phyloP scores from a whole-genome alignment of 2,797 vertebrate genomes.

The Cephalopachus bancanus region DNA sequence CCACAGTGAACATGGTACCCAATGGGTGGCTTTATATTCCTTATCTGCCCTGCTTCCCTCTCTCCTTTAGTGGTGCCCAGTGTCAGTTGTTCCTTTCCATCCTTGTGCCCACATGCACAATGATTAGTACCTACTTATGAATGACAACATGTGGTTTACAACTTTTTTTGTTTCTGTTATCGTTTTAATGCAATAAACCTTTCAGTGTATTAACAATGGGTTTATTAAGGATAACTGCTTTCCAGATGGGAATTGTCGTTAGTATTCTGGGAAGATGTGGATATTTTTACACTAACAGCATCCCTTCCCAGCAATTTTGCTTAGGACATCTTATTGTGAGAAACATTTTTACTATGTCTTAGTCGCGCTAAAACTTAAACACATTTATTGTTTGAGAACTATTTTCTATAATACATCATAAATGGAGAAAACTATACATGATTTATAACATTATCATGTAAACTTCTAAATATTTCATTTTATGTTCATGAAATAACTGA shows the following conservation, averaged over 20 bases:
- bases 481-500: slow-evolving; percentile 27
- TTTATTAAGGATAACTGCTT: not conserved
- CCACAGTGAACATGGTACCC: too few species aligned
- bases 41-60: too few species aligned
- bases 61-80: too few species aligned
- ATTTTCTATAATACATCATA: not conserved
- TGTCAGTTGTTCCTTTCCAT: too few species aligned
- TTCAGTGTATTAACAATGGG: not conserved
- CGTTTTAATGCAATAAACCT: not conserved
- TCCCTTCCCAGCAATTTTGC: not conserved
- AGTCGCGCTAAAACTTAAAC: not conserved
- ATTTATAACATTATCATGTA: not conserved
- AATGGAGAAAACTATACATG: not conserved
- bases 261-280: not conserved
- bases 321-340: not conserved
- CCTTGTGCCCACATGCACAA: too few species aligned
- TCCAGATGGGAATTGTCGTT: not conserved
- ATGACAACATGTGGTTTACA: too few species aligned
- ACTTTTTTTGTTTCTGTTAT: too few species aligned
- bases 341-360: not conserved
- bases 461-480: not conserved
- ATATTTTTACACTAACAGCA: not conserved
- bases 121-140: too few species aligned
- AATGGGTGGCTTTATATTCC: too few species aligned
- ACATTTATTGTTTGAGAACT: not conserved